A percentile compares a stretch with the other conserved stretches of the same genome.
Conservation (phyloP, 2,113 vertebrate genomes). For the Proteles cristata region DNA sequence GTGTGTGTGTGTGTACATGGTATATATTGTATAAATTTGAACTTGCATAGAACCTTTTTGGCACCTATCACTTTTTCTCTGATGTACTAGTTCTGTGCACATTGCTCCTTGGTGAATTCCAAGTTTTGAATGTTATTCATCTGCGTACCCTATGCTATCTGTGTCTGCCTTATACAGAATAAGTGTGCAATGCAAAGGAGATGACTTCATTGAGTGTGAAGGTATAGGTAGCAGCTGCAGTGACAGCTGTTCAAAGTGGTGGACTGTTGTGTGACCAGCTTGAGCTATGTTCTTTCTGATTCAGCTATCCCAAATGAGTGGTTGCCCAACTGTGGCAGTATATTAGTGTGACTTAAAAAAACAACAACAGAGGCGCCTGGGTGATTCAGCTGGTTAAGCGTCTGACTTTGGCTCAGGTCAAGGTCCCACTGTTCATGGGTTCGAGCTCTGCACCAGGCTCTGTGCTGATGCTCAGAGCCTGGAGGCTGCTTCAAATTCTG, state of each 20-base stretch:
- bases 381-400: no score
- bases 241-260: fast-evolving
- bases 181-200: no score
- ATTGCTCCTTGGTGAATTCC: no score
- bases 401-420: no score
- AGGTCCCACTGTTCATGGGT: no score
- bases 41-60: not conserved
- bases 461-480: no score
- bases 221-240: no score
- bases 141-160: not conserved
- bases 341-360: not conserved
- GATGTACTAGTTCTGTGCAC: not conserved
- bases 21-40: not conserved
- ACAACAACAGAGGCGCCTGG: not conserved
- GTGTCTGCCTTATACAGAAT: not conserved
- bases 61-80: not conserved
- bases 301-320: not conserved
- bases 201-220: not conserved
- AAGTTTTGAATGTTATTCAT: not conserved
- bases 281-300: not conserved
- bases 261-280: not conserved
- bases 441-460: no score
- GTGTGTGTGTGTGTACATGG: not conserved
- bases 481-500: no score
- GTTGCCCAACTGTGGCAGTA: no score